Percentiles rank a stretch among this genome's conserved stretches.
These are phyloP conservation scores for Falcunculus frontatus DNA, from an alignment of 2,113 vertebrate species.

Conservation along the genomic window DNA sequence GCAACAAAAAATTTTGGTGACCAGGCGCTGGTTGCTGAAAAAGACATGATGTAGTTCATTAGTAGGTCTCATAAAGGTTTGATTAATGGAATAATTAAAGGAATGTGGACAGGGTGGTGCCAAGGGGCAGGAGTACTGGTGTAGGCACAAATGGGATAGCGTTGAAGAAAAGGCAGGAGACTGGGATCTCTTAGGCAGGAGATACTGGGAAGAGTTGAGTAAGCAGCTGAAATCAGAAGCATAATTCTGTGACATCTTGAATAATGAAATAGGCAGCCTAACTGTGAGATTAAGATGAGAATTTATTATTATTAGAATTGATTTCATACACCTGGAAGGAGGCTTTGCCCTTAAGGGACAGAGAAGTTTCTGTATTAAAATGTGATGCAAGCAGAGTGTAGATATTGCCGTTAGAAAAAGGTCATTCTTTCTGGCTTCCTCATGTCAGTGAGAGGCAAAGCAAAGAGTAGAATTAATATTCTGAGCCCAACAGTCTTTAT, in stretches of 20 bases:
- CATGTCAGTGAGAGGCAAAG: background rate
- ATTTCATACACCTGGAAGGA: background rate
- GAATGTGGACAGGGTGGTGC: background rate
- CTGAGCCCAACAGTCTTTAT: background rate
- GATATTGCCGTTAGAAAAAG: background rate
- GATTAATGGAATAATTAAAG: background rate
- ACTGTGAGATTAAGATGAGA: background rate
- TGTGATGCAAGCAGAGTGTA: background rate
- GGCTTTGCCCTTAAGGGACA: background rate
- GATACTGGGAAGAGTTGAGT: background rate
- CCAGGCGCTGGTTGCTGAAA: rapidly evolving
- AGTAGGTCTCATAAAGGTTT: background rate
- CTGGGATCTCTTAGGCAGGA: background rate
- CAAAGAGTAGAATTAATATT: background rate
- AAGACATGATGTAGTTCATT: background rate
- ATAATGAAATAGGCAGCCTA: background rate
- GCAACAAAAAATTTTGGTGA: background rate
- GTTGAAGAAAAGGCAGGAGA: background rate
- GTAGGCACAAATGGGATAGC: no score
- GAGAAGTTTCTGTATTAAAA: background rate
- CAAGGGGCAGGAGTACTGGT: background rate
- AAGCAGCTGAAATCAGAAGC: background rate
- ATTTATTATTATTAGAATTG: background rate
- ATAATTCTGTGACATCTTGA: background rate
- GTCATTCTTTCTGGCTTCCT: background rate